phyloP scores from a whole-genome alignment of 2,888 invertebrate species.

The Agonopterix subpropinquella region DNA sequence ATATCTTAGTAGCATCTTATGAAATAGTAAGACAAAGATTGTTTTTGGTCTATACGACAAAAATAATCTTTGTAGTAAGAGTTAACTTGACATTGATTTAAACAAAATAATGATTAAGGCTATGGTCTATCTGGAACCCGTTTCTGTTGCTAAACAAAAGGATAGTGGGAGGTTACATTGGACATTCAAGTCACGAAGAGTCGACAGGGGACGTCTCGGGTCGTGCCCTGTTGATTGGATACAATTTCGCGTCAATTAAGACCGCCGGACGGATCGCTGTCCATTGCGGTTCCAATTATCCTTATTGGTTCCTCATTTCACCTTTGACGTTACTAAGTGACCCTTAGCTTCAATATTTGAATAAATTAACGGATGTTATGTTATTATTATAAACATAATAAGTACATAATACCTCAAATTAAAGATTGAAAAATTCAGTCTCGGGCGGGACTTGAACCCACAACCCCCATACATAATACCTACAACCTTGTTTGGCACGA shows the following conservation, averaged over 20 bases:
- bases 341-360: conserved; percentile 2
- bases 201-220: not conserved
- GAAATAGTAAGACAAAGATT: too few relatives aligned
- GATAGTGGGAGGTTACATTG: not conserved
- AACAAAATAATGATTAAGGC: not conserved
- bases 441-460: too few relatives aligned
- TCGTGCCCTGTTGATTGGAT: conserved; percentile 22
- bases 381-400: too few relatives aligned
- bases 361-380: conserved; percentile 1
- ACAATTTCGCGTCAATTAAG: conserved; percentile 13
- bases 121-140: not conserved
- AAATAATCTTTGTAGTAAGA: too few relatives aligned
- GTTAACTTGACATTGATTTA: not conserved
- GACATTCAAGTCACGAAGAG: not conserved
- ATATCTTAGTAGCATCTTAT: too few relatives aligned
- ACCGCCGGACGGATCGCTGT: conserved; percentile 4
- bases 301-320: conserved; percentile 66
- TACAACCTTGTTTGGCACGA: too few relatives aligned
- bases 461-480: too few relatives aligned
- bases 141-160: too few relatives aligned
- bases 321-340: conserved; percentile 9
- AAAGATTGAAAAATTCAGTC: too few relatives aligned
- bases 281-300: conserved; percentile 42
- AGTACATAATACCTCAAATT: too few relatives aligned
- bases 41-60: too few relatives aligned